Conservation (phyloP, 2,888 invertebrate species). For the Macrophya annulata region DNA sequence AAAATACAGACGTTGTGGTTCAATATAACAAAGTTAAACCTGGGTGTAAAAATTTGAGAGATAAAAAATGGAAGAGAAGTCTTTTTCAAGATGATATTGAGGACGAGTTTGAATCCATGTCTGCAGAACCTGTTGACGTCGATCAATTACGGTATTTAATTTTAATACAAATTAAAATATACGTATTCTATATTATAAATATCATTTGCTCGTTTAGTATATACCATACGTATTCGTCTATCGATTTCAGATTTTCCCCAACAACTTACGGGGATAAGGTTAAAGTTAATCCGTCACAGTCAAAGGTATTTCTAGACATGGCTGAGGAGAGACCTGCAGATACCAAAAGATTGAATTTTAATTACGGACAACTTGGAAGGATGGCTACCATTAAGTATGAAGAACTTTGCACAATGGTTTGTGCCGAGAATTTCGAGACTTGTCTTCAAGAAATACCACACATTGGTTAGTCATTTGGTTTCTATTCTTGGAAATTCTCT, state of each 20-base stretch:
- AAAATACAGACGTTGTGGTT: neutral
- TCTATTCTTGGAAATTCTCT: neutral
- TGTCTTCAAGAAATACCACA: slow-evolving; percentile 48
- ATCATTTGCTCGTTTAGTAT: neutral
- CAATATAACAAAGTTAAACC: neutral
- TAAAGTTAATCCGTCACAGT: neutral
- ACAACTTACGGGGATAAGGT: neutral
- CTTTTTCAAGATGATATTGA: slow-evolving; percentile 22
- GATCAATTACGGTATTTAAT: slow-evolving; percentile 33
- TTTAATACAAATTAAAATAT: neutral
- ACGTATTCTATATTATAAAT: neutral
- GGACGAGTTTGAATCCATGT: neutral
- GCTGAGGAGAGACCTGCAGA: neutral
- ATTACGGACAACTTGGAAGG: neutral
- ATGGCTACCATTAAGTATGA: slow-evolving; percentile 58
- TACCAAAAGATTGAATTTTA: slow-evolving; percentile 24
- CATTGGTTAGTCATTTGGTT: slow-evolving; percentile 42
- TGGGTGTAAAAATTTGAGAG: neutral
- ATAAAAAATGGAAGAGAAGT: slow-evolving; percentile 37
- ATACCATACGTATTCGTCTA: neutral
- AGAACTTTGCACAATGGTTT: slow-evolving; percentile 61
- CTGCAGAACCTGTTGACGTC: slow-evolving; percentile 4
- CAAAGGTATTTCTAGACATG: neutral
- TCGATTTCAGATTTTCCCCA: slow-evolving; percentile 49
- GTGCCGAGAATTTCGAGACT: slow-evolving; percentile 59